Base-by-base conservation (phyloP, 2,797 vertebrate species). In the Cyprinella venusta region DNA sequence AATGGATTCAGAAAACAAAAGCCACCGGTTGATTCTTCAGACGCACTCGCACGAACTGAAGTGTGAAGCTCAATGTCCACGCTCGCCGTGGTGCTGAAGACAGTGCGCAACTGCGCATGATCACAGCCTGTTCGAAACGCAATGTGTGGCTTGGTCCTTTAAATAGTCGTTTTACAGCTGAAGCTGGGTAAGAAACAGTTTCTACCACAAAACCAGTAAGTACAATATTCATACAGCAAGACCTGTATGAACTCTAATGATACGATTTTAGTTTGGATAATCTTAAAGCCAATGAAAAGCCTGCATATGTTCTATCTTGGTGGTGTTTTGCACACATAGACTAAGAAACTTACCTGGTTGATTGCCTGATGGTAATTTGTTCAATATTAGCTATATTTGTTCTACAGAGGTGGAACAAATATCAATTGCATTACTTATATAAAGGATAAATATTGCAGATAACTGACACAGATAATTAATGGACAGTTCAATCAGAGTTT, bases 21-120 rank as follows among this genome's bases (percentile, higher is more conserved):
- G 91, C 91, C 93, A 94, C 93, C 91, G 94, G 94, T 94, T 95
- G 94, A 95, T 92, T 94, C 90, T 52, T 45, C 61, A 48, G 26
- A 48, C 91, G 76, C 88, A 80, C 90, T 69, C 89, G 19, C 69
- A 9, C 24, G 63, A 48, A 33, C 80, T 56, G 21, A 75, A 70
- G 63, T 9, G 67, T 54, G 63, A 89, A 87, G 84, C 48, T 91
- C 90, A 89, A 90, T 93, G 89, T 90, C 90, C 93, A 82, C 52
- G 70, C 72, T 65, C 83, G 21, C 18, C 61, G 50, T 26, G 86
- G 91, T 94, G 88, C 93, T 92, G 92, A 89, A 86, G 18, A 38
- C 9, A 42, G 26, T 40, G 76, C 76, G 63, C 83, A 84, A 42
- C 19, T 40, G 76, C 76, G 63, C 83, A 84, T 64, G 76, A 69